Evolutionary conservation across 2,797 vertebrate genomes (phyloP).

Genomic region (Miichthys miiuy): DNA sequence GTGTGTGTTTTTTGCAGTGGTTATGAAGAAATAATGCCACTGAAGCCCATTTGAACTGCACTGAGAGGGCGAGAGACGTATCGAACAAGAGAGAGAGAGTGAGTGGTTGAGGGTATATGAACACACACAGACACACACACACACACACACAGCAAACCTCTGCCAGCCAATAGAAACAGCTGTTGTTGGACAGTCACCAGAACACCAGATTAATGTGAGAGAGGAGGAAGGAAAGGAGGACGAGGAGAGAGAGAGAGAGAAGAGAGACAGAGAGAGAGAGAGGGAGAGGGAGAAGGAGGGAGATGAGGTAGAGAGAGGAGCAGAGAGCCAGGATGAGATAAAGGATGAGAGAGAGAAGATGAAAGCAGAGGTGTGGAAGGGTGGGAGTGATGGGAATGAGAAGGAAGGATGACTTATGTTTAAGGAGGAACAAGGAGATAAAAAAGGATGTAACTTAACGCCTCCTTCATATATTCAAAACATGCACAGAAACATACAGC

Average conservation of each 20-base stretch:
- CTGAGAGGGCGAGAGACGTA: conserved; percentile 13
- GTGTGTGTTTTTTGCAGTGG: conserved; percentile 11
- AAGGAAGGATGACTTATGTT: conserved; percentile 47
- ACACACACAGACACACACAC: conserved; percentile 18
- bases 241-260: not conserved
- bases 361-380: conserved; percentile 17
- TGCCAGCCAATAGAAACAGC: conserved; percentile 62
- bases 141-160: conserved; percentile 33
- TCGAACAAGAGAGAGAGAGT: conserved; percentile 2
- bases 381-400: conserved; percentile 37
- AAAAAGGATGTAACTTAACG: not conserved
- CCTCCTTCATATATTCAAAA: not conserved
- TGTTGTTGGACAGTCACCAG: conserved; percentile 69
- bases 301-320: not conserved
- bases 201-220: conserved; percentile 58
- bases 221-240: conserved; percentile 5
- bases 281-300: not conserved
- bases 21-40: conserved; percentile 38
- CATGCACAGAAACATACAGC: not conserved
- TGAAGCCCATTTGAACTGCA: conserved; percentile 39
- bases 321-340: not conserved
- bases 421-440: conserved; percentile 19
- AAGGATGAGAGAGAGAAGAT: not conserved
- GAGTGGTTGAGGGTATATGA: conserved; percentile 24
- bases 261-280: not conserved